Conservation (phyloP, 2,797 vertebrate species). For the Platalea minor region DNA sequence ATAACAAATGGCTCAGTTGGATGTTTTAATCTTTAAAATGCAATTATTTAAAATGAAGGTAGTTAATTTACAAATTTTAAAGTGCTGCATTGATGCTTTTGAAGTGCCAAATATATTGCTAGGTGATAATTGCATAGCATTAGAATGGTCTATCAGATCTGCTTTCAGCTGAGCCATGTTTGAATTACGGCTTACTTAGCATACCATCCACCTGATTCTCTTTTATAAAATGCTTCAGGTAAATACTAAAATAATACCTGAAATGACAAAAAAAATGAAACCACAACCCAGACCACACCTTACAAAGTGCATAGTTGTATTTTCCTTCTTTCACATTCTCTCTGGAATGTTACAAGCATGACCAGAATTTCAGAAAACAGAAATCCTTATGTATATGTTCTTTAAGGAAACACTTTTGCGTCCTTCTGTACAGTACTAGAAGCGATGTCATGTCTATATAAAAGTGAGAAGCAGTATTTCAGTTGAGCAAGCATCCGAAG, state of each 20-base stretch:
- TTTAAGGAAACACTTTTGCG: neutral
- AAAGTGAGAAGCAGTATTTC: neutral
- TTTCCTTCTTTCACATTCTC: neutral
- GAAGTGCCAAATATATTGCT: neutral
- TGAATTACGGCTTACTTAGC: neutral
- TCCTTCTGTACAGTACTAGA: neutral
- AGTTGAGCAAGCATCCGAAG: neutral
- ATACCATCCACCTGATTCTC: neutral
- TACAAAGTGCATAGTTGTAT: neutral
- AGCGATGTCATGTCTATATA: neutral
- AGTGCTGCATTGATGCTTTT: neutral
- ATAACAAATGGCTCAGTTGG: neutral
- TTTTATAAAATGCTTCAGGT: neutral
- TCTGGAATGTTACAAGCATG: neutral
- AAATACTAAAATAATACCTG: neutral
- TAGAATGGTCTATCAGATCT: neutral
- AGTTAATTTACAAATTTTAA: neutral
- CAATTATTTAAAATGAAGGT: neutral
- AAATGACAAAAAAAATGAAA: neutral
- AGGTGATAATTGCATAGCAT: conserved; percentile 4
- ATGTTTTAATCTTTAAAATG: neutral
- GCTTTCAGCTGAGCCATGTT: neutral
- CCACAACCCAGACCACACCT: neutral
- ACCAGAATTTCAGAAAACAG: neutral
- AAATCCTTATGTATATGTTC: neutral